A percentile compares a stretch with the other conserved stretches of the same genome.
These are phyloP conservation scores for Hyaena hyaena DNA, from an alignment of 2,113 vertebrate species.

Conservation along the genomic window DNA sequence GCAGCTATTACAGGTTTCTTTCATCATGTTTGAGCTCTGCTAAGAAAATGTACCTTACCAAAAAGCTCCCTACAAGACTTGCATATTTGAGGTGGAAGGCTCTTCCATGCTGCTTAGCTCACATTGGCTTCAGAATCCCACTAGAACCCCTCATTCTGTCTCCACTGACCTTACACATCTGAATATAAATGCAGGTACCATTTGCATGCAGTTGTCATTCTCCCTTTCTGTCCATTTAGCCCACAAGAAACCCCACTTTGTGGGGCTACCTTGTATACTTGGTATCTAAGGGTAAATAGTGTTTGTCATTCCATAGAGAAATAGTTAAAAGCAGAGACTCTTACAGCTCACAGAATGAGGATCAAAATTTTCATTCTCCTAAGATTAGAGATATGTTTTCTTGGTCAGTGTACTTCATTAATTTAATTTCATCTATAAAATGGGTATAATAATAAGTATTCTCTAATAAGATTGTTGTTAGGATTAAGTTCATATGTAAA, in stretches of 20 bases:
- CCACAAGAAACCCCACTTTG: neutral
- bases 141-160: neutral
- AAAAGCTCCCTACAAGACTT: neutral
- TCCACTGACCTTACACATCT: neutral
- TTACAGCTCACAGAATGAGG: neutral
- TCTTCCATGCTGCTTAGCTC: neutral
- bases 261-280: neutral
- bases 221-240: neutral
- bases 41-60: neutral
- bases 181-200: neutral
- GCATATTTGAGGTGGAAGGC: neutral
- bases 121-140: neutral
- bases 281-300: neutral
- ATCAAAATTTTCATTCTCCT: neutral
- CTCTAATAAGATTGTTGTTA: neutral
- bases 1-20: neutral
- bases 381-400: neutral
- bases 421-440: neutral
- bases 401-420: neutral
- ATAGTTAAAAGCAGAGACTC: slow-evolving; percentile 10
- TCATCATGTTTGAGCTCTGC: neutral
- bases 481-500: neutral
- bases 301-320: neutral
- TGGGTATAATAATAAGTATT: neutral
- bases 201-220: neutral